Percentiles rank a stretch among this genome's conserved stretches.
Conservation (phyloP, 1,140 invertebrate species). For the Spodoptera frugiperda region DNA sequence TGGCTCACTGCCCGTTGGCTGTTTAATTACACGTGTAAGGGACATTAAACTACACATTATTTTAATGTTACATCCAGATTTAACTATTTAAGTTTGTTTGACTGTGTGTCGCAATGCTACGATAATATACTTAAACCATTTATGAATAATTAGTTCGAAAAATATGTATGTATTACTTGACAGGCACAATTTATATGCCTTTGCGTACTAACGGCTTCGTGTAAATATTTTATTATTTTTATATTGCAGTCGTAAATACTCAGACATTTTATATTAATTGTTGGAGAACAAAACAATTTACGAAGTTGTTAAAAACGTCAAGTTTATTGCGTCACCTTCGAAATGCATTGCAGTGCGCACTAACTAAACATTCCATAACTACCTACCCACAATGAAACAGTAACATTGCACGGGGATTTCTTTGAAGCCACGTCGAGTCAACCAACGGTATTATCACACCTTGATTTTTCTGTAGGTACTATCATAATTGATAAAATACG, state of each 20-base stretch:
- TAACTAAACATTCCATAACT: not conserved
- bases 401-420: constrained; percentile 10
- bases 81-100: not conserved
- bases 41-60: constrained; percentile 18
- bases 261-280: too few species aligned
- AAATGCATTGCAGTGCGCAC: not conserved
- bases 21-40: constrained; percentile 21
- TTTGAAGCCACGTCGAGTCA: not conserved
- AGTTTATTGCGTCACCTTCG: too few species aligned
- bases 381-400: not conserved
- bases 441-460: not conserved
- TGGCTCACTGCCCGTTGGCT: too few species aligned
- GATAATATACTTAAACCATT: not conserved
- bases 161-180: too few species aligned
- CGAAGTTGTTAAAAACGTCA: not conserved
- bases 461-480: constrained; percentile 11
- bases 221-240: too few species aligned
- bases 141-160: constrained; percentile 2
- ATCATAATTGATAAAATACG: constrained; percentile 33
- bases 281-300: not conserved
- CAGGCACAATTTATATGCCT: too few species aligned
- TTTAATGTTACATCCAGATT: constrained; percentile 19
- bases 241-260: too few species aligned
- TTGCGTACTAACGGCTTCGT: too few species aligned
- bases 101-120: not conserved